Percentiles rank a stretch among this genome's conserved stretches.
These are phyloP conservation scores for Lethrus apterus DNA, from an alignment of 1,140 invertebrate species.

Conservation along the genomic window DNA sequence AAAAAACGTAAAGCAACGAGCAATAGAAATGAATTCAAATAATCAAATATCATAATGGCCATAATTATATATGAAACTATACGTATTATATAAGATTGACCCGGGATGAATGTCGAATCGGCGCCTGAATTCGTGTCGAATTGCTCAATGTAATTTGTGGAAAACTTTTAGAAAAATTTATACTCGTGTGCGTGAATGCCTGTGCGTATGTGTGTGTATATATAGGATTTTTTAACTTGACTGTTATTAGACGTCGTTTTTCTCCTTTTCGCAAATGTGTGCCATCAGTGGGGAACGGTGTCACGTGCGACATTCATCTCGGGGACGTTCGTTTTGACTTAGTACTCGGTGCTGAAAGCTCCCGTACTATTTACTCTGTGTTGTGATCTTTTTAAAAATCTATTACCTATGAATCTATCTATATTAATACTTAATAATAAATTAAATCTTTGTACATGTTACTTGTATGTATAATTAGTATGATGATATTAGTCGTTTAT, in stretches of 20 bases:
- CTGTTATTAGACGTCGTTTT: neutral
- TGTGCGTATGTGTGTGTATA: too few relatives aligned
- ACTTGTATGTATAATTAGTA: constrained; percentile 35
- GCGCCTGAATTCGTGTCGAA: too few relatives aligned
- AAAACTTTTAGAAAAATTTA: too few relatives aligned
- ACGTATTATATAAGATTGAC: constrained; percentile 24
- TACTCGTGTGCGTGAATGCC: too few relatives aligned
- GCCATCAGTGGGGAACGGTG: too few relatives aligned
- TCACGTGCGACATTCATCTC: too few relatives aligned
- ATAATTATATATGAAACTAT: constrained; percentile 22
- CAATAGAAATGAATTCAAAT: constrained; percentile 28
- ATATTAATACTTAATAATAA: constrained; percentile 39
- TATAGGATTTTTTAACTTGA: neutral
- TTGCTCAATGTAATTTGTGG: too few relatives aligned
- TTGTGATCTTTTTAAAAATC: constrained; percentile 45
- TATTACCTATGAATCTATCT: constrained; percentile 44
- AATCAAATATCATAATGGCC: constrained; percentile 30
- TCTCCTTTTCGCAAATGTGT: constrained; percentile 1
- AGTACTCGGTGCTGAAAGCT: constrained; percentile 15
- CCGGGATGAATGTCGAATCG: neutral
- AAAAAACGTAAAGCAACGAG: constrained; percentile 19
- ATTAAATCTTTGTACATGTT: constrained; percentile 42
- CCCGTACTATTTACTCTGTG: constrained; percentile 39
- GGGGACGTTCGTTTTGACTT: too few relatives aligned
- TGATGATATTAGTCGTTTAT: constrained; percentile 23